These are phyloP conservation scores for Pristionchus arcanus DNA, from an alignment of 2,888 invertebrate species.

Conservation along the genomic window DNA sequence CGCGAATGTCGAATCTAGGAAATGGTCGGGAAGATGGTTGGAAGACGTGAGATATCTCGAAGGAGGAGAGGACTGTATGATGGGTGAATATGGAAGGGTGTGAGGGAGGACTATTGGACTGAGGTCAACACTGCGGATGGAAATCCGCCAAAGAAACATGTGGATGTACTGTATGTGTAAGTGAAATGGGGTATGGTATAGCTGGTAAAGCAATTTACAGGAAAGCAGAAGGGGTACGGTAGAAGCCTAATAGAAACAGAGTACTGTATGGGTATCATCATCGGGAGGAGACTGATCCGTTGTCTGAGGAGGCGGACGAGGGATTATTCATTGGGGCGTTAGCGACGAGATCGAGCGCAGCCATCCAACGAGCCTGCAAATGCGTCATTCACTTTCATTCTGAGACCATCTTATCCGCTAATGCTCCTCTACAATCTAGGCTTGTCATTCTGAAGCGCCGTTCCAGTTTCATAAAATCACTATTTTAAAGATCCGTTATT, in stretches of 20 bases:
- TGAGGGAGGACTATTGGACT: neutral
- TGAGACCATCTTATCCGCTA: neutral
- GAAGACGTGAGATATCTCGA: conserved; percentile 18
- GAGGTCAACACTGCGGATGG: neutral
- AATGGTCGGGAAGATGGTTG: neutral
- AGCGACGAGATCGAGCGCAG: conserved; percentile 76
- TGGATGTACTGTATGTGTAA: neutral
- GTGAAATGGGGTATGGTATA: conserved; percentile 25
- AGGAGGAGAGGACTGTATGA: neutral
- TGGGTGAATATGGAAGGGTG: neutral
- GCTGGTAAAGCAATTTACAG: conserved; percentile 8
- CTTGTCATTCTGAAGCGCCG: neutral
- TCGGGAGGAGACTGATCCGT: conserved; percentile 37
- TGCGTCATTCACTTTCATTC: neutral
- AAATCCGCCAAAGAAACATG: neutral
- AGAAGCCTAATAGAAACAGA: neutral
- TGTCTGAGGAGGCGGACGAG: conserved; percentile 32
- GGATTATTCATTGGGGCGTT: conserved; percentile 69
- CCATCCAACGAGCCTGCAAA: conserved; percentile 75
- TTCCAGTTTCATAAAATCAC: neutral
- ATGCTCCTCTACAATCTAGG: neutral
- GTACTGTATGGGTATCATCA: neutral
- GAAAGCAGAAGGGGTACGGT: neutral
- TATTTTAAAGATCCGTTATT: neutral
- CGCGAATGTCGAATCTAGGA: conserved; percentile 34